phyloP scores from a whole-genome alignment of 2,888 invertebrate genomes.

The Amphipoea lucens region DNA sequence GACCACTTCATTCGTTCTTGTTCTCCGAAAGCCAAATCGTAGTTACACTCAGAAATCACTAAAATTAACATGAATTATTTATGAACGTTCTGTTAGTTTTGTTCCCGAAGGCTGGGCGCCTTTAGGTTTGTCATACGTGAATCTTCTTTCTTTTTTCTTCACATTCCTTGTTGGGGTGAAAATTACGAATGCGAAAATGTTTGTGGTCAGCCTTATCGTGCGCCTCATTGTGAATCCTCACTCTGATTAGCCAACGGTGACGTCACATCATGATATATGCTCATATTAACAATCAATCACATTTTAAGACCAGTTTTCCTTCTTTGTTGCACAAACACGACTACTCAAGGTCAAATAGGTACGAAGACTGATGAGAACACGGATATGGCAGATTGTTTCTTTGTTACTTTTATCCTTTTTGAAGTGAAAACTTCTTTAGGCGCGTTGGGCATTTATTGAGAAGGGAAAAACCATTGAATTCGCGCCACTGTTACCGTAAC shows the following conservation, averaged over 20 bases:
- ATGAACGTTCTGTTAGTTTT: not conserved
- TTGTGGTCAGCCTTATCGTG: not conserved
- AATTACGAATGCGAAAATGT: not conserved
- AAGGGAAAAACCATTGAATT: too few species aligned
- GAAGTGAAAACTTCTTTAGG: too few species aligned
- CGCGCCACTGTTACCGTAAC: too few species aligned
- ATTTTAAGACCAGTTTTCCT: conserved; percentile 8
- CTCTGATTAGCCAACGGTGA: not conserved
- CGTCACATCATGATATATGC: not conserved
- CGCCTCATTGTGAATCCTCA: not conserved
- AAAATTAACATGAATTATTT: not conserved
- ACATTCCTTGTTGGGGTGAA: not conserved
- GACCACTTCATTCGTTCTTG: not conserved
- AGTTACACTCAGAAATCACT: not conserved
- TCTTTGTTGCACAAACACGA: conserved; percentile 3
- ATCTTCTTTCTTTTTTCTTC: not conserved
- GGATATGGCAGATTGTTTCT: not conserved
- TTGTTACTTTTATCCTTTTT: not conserved
- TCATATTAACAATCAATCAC: not conserved
- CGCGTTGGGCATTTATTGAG: too few species aligned
- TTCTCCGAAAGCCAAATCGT: not conserved
- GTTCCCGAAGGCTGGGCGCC: not conserved
- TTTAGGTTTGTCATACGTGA: not conserved
- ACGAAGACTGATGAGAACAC: not conserved
- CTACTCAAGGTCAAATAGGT: conserved; percentile 6